Conservation (phyloP, 2,113 vertebrate species). For the Gobiocypris rarus region DNA sequence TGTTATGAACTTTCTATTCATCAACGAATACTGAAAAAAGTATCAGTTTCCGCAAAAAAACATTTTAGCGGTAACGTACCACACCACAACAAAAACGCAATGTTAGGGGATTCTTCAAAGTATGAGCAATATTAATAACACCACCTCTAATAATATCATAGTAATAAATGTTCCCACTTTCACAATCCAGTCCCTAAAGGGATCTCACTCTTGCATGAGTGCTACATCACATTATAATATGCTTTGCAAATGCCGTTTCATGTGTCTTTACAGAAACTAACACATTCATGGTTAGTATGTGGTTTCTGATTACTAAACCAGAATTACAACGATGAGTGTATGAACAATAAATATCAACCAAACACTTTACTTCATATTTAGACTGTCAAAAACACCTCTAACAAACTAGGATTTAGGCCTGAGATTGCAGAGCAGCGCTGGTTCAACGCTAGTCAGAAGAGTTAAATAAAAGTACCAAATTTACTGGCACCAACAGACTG, state of each 20-base stretch:
- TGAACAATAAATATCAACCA: neutral
- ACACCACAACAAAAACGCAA: too few relatives aligned
- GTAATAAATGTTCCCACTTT: neutral
- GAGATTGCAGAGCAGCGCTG: neutral
- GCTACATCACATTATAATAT: neutral
- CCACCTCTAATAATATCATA: neutral
- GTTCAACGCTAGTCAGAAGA: too few relatives aligned
- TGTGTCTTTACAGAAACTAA: neutral
- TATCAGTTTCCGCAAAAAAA: neutral
- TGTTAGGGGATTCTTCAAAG: neutral
- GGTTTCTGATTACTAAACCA: neutral
- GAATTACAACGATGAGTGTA: neutral
- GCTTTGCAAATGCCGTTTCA: neutral
- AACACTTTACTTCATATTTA: neutral
- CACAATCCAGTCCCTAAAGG: neutral
- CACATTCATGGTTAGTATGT: neutral
- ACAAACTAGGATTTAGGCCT: neutral
- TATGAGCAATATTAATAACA: neutral
- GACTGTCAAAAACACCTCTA: neutral
- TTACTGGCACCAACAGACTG: neutral
- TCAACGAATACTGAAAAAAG: neutral
- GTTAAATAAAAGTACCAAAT: neutral
- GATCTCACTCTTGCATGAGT: neutral
- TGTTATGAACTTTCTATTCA: neutral
- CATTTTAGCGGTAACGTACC: neutral